Percentiles rank a stretch among this genome's conserved stretches.
Conservation (phyloP, 2,797 vertebrate genomes). For the Sebastes iracundus region DNA sequence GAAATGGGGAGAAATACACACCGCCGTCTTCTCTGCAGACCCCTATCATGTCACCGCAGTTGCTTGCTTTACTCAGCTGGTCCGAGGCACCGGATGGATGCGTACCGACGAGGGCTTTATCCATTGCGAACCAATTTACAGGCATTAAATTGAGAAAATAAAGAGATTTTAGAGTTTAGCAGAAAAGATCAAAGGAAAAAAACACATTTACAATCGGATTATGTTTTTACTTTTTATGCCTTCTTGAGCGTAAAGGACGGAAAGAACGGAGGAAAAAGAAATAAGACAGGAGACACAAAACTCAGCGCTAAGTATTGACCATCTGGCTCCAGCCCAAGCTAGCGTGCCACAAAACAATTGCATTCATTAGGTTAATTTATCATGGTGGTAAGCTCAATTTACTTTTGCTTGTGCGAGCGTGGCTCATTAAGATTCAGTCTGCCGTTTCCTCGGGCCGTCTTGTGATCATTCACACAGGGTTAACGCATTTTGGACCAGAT, state of each 20-base stretch:
- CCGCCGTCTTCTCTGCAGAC: constrained; percentile 35
- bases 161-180: background rate
- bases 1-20: constrained; percentile 67
- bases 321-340: constrained; percentile 84
- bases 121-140: constrained; percentile 29
- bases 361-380: constrained; percentile 88
- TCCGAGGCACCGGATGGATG: constrained; percentile 39
- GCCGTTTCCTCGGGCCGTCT: constrained; percentile 79
- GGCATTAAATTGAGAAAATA: constrained; percentile 1
- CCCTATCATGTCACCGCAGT: constrained; percentile 68
- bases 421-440: constrained; percentile 84
- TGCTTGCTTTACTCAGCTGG: constrained; percentile 62
- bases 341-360: constrained; percentile 83
- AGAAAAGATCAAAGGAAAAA: background rate
- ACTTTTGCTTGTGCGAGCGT: constrained; percentile 80
- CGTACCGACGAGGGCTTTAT: constrained; percentile 28
- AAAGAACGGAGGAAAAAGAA: constrained; percentile 25
- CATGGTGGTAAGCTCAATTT: constrained; percentile 87
- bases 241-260: background rate
- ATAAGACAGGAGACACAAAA: constrained; percentile 55
- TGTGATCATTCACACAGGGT: constrained; percentile 78
- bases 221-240: background rate
- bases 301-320: constrained; percentile 77
- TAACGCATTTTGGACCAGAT: constrained; percentile 75
- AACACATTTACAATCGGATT: background rate